A percentile compares a stretch with the other conserved stretches of the same genome.
Conservation (phyloP, 2,888 invertebrate genomes). For the Labia minor region DNA sequence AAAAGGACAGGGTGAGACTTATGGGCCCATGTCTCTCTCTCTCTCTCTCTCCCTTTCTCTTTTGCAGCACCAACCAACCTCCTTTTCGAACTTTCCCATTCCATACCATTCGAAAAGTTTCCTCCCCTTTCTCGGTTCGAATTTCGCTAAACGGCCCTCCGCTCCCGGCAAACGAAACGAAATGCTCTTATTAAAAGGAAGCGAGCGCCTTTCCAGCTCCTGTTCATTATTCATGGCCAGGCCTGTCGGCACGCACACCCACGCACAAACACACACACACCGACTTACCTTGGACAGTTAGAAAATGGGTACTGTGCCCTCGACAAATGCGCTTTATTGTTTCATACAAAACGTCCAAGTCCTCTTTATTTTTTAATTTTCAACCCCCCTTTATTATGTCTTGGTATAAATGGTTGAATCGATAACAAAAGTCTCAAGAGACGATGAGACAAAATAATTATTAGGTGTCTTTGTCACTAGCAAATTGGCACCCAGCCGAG, state of each 20-base stretch:
- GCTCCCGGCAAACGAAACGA: neutral
- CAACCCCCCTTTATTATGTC: neutral
- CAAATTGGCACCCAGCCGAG: neutral
- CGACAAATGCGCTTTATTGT: neutral
- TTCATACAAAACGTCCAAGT: no score
- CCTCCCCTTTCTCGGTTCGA: neutral
- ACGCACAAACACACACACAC: neutral
- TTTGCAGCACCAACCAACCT: neutral
- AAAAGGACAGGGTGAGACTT: neutral
- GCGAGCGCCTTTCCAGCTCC: neutral
- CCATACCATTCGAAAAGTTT: neutral
- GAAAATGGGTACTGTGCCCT: no score
- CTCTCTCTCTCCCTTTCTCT: neutral
- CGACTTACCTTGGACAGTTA: neutral
- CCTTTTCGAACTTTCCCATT: neutral
- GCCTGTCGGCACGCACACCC: neutral
- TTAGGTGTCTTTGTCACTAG: neutral
- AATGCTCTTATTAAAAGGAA: slow-evolving; percentile 13
- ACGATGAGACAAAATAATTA: slow-evolving; percentile 1
- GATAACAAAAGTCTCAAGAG: neutral
- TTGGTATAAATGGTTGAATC: neutral
- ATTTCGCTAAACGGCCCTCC: neutral
- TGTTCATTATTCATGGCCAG: slow-evolving; percentile 13
- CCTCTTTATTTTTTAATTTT: no score
- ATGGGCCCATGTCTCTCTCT: slow-evolving; percentile 3